Evolutionary conservation across 2,888 invertebrate genomes (phyloP).

Genomic region (Podabrus alpinus): DNA sequence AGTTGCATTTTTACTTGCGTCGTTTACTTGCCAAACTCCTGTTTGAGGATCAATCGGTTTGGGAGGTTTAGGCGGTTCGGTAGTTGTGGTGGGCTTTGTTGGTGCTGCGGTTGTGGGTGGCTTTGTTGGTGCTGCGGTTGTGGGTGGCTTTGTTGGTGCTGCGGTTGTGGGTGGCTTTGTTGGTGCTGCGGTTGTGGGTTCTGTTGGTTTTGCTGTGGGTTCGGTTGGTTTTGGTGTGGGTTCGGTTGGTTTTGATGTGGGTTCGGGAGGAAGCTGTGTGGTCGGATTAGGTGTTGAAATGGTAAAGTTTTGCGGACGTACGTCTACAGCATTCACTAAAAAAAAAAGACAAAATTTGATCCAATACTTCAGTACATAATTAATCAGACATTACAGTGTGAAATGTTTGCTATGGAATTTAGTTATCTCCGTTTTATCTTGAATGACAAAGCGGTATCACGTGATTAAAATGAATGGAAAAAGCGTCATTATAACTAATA

Average conservation of each 20-base stretch:
- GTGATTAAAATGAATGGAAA: neutral
- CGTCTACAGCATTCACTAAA: neutral
- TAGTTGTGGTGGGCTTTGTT: conserved; percentile 40
- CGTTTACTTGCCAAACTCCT: conserved; percentile 59
- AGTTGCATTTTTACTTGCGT: conserved; percentile 46
- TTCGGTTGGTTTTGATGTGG: neutral
- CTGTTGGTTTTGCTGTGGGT: neutral
- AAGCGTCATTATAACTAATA: neutral
- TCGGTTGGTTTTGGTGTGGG: neutral
- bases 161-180: conserved; percentile 51
- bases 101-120: conserved; percentile 41
- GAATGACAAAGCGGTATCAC: neutral
- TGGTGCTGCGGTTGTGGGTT: conserved; percentile 14
- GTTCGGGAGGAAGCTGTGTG: neutral
- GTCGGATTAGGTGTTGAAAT: neutral
- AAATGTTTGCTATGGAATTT: neutral
- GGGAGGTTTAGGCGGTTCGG: conserved; percentile 43
- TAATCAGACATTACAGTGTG: neutral
- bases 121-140: conserved; percentile 50
- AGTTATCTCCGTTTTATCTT: neutral
- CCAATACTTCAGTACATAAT: neutral
- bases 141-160: conserved; percentile 49
- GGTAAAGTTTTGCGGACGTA: neutral
- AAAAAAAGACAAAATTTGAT: neutral
- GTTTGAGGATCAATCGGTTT: conserved; percentile 47